These are phyloP conservation scores for Rhinogobio ventralis DNA, from an alignment of 2,797 vertebrate genomes.

Conservation along the genomic window DNA sequence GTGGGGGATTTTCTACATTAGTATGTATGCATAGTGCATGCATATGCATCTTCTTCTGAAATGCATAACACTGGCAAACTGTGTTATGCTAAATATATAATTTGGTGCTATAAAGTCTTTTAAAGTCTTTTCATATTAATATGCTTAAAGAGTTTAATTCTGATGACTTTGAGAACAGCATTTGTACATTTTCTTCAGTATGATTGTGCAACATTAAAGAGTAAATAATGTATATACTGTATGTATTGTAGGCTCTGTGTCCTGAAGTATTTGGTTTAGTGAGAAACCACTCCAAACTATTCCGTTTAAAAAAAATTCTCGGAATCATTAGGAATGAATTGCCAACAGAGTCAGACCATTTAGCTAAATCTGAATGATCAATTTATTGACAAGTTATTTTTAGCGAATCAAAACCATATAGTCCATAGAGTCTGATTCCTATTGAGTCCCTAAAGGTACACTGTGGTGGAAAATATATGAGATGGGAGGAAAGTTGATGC, in stretches of 20 bases:
- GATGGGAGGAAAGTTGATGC: neutral
- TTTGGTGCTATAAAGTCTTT: neutral
- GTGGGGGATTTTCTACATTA: conserved; percentile 26
- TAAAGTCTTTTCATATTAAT: too few species aligned
- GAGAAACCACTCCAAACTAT: neutral
- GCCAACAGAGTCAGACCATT: neutral
- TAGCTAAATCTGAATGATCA: neutral
- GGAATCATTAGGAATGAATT: neutral
- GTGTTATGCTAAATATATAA: neutral
- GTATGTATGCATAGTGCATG: neutral
- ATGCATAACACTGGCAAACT: neutral
- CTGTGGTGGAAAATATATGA: neutral
- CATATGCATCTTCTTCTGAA: neutral
- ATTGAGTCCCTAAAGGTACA: neutral
- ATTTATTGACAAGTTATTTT: neutral
- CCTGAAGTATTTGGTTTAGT: neutral
- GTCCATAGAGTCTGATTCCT: neutral
- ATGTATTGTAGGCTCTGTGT: neutral
- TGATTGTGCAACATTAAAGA: neutral
- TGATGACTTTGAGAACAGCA: neutral
- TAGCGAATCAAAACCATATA: neutral
- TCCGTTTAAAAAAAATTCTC: neutral
- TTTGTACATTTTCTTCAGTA: neutral
- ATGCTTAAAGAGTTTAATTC: too few species aligned
- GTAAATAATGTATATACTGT: neutral